Base-by-base conservation (phyloP, 1,140 invertebrate genomes). In the Chymomyza costata region DNA sequence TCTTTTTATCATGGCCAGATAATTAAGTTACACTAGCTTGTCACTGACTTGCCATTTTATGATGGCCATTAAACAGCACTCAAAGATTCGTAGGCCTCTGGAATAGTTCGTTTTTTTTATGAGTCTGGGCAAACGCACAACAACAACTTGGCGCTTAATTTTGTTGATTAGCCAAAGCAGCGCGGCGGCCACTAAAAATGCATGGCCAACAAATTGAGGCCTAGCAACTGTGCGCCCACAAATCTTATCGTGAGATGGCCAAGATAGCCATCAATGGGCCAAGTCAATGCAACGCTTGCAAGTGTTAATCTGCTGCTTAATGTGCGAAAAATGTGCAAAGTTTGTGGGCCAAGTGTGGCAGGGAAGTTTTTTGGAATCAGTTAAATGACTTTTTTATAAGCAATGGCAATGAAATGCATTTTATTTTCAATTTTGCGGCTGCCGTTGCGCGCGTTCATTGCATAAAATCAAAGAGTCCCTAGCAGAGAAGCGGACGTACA, bases 261-360 rank as follows among this genome's bases (percentile, higher is more conserved):
- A 62, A 17, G 25, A 15, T 34, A 13, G 8, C 2, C 14, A 11
- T 16, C 16, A n/a, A n/a, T n/a, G 45, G 10, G 46, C 40, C 10
- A 11, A 18, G 14, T 30, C 43, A 41, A 19, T 18, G n/a, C n/a
- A n/a, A 16, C 31, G 17, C 40, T 28, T n/a, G n/a, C 43, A 43
- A 44, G 67, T 70, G 67, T 57, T 71, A 66, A 71, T 62, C 52
- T 48, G 37, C 18, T 21, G 55, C 45, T 55, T 71, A 71, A 78
- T 66, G 62, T 71, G 73, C 59, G 58, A 71, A 78, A 58, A 70
- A 49, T 58, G 55, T 39, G 52, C 61, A 76, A 65, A 69, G 70
- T 54, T 58, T 76, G 65, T 58, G 2, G 31, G 14, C 8, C 14
- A 31, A 38, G 40, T 11, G 32, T 18, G 18, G 7, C 8, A 25